Evolutionary conservation across 2,888 invertebrate species (phyloP), one percentile per base, ranked within the genome.

Genomic region (Philereme transversata): DNA sequence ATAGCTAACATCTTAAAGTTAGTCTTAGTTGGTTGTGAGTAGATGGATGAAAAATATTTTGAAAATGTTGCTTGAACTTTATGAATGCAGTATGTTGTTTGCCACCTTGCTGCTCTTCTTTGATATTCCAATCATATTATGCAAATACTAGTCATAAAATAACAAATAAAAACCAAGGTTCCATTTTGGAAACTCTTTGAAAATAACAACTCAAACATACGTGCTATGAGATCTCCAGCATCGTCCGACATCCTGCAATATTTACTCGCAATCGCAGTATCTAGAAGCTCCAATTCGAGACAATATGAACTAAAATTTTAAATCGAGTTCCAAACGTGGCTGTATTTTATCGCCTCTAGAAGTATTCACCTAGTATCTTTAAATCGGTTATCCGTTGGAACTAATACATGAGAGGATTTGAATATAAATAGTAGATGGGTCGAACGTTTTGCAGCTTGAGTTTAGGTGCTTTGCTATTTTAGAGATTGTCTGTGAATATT

Each of bases 251-350:
- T 3, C 5, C 49, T 60, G 50, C 51, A 54, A 54, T 57, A 62
- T 57, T 57, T 53, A 54, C 61, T 45, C 22, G 9, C 47, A 33
- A 9, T 53, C 9, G 43, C 47, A 60, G 41, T 50, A 52, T 52
- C 48, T 36, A 40, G 53, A 38, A 57, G 50, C 57, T 53, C 10
- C 52, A 9, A 40, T 41, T 50, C 43, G 43, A 62, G 54, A 54
- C 57, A 57, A 54, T 53, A 38, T 38, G 45, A 52, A 50, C 57
- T 63, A 44, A 54, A 55, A 63, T 59, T 63, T 59, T 63, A 63
- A 59, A 63, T 56, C 52, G 59, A 58, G 62, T 59, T 52, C 33
- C 45, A 10, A 45, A 49, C 55, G 51, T 51, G 11, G 46, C 51
- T 43, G 49, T 55, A 52, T 51, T 62, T 49, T 59, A 63, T 59